Evolutionary conservation across 1,140 invertebrate species (phyloP), one percentile per base, ranked within the genome.

Genomic region (Choristoneura fumiferana): DNA sequence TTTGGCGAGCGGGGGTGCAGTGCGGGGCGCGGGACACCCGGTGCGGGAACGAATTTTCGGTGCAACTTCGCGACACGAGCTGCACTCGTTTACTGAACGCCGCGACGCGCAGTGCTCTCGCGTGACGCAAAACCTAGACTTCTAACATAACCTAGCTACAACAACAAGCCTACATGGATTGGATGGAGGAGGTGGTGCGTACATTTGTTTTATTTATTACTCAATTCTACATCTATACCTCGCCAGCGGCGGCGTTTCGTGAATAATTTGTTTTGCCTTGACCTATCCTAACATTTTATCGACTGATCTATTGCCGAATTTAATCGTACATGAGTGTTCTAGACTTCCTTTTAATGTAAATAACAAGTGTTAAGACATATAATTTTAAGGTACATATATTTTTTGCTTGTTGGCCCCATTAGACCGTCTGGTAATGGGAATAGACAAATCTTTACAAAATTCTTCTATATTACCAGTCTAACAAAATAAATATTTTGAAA

Each of bases 141-240:
- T 75, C 66, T 73, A 58, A 72, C 65, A 65, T 73, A 64, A 77
- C 69, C 67, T 69, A 71, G 69, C 67, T 75, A 67, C 54, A 69
- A 67, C 39, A 70, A 63, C 62, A 63, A 67, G 65, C 71, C 75
- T 69, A 76, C 69, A 88, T 88, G 85, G 85, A 88, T 71, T 86
- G 83, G 85, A 85, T 88, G 83, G 84, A 84, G 76, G 84, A 84
- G 60, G 78, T 88, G 83, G 85, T 88, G 67, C 71, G 85, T 88
- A 84, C 67, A 53, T 54, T 76, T 78, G 73, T 45, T 39, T 15
- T 45, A 36, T 22, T 38, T 13, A 39, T 35, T 52, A 59, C 56
- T 33, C 35, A n/a, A 6, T 18, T 17, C 56, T n/a, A n/a, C 61
- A 62, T 14, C 60, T 58, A 54, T 63, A 56, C 55, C 37, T 36